Evolutionary conservation across 2,113 vertebrate genomes (phyloP), one percentile per base, ranked within the genome.

Genomic region (Illadopsis cleaveri): DNA sequence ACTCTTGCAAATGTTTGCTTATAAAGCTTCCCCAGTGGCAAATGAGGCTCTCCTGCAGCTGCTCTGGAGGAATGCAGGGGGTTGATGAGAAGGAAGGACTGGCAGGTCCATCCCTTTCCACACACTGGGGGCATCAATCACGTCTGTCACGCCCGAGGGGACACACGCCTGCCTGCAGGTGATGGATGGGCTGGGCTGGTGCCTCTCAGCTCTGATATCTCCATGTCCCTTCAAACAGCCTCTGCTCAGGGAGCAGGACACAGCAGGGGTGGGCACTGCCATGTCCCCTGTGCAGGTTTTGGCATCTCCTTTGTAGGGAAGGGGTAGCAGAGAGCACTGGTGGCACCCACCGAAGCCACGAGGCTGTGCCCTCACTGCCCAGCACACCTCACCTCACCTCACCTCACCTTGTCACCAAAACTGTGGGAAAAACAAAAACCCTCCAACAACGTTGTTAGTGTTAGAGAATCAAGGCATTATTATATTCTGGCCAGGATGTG

Each of bases 161-260:
- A 33, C 51, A 17, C 28, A 1, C 11, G 15, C 11, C 33, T 58
- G 14, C 13, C 69, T 24, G 54, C 14, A 57, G 44, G 48, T 90
- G 91, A 88, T 78, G 38, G 57, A 81, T 91, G 76, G 50, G 58
- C 72, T 91, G 88, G 51, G 16, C 33, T 76, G 71, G 82, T 6
- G 24, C 66, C 50, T 92, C 70, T 54, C 35, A n/a, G 28, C 4
- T 12, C 58, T 40, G 42, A 11, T 1, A 62, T 48, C 90, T 53
- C 37, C 35, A 53, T 85, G 51, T 90, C 44, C 44, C 66, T 56
- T 68, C 47, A n/a, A 48, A 28, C 22, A 44, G 57, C 44, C 38
- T 30, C 71, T 82, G 38, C 60, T 73, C 53, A 7, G 12, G 3
- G 51, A 37, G 21, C 48, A 80, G 71, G 48, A 9, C 76, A 31